Conservation (phyloP, 1,140 invertebrate genomes). For the Ceratosolen fusciceps region DNA sequence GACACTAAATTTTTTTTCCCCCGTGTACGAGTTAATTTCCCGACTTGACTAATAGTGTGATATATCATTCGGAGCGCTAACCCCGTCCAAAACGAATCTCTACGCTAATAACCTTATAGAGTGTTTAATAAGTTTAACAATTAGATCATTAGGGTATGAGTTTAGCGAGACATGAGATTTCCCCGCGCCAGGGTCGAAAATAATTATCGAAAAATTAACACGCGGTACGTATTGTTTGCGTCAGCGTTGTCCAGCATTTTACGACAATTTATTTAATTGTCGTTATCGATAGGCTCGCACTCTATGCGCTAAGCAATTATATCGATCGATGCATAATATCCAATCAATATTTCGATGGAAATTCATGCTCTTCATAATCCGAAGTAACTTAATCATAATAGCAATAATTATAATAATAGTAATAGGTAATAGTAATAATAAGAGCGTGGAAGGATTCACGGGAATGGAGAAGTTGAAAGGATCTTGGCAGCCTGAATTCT, state of each 20-base stretch:
- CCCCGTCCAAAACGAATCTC: not conserved
- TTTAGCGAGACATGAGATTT: no score
- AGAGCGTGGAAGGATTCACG: no score
- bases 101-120: not conserved
- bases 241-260: no score
- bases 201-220: not conserved
- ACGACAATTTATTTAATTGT: no score
- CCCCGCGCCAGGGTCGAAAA: no score
- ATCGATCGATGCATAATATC: no score
- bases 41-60: constrained; percentile 21
- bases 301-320: not conserved
- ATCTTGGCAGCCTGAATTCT: no score
- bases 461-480: no score
- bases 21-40: constrained; percentile 4
- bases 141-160: constrained; percentile 17
- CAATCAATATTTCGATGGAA: not conserved
- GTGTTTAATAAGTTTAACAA: not conserved
- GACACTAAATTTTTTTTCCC: constrained; percentile 15
- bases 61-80: constrained; percentile 6
- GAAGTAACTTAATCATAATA: no score
- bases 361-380: not conserved
- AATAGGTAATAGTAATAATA: no score
- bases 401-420: no score
- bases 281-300: not conserved
- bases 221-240: no score